Conservation (phyloP, 1,140 invertebrate genomes). For the Paralvinella palmiformis region DNA sequence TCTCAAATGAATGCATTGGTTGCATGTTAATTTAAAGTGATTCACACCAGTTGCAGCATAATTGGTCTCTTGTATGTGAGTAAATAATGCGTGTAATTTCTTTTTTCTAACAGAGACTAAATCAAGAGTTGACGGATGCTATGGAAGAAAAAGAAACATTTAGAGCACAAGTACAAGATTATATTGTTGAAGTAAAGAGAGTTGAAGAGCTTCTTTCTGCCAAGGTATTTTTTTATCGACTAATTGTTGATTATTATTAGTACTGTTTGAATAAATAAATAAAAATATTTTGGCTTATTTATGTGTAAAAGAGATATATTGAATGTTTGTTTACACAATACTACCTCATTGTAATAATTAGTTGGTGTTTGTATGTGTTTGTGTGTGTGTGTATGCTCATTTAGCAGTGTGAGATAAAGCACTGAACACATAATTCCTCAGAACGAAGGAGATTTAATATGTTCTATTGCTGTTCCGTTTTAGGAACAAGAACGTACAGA, state of each 20-base stretch:
- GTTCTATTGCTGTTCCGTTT: constrained; percentile 2
- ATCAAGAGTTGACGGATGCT: constrained; percentile 44
- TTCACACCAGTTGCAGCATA: too few species aligned
- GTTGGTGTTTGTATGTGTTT: not conserved
- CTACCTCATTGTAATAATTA: too few species aligned
- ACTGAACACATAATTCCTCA: too few species aligned
- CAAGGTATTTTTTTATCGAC: too few species aligned
- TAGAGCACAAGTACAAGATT: constrained; percentile 47
- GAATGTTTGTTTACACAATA: not conserved
- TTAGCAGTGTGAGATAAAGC: too few species aligned
- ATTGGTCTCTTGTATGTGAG: too few species aligned
- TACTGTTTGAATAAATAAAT: too few species aligned
- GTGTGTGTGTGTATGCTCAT: not conserved
- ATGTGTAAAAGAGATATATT: not conserved
- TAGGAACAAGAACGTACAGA: constrained; percentile 48
- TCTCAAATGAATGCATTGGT: too few species aligned
- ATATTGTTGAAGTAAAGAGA: constrained; percentile 46
- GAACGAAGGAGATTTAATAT: too few species aligned
- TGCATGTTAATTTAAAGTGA: too few species aligned
- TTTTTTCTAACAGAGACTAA: constrained; percentile 39
- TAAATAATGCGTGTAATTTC: not conserved
- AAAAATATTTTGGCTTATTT: not conserved
- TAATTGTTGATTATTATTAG: too few species aligned
- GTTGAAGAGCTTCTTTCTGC: constrained; percentile 42
- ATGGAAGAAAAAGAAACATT: constrained; percentile 42